phyloP scores from a whole-genome alignment of 2,113 vertebrate genomes.

The Platichthys flesus region DNA sequence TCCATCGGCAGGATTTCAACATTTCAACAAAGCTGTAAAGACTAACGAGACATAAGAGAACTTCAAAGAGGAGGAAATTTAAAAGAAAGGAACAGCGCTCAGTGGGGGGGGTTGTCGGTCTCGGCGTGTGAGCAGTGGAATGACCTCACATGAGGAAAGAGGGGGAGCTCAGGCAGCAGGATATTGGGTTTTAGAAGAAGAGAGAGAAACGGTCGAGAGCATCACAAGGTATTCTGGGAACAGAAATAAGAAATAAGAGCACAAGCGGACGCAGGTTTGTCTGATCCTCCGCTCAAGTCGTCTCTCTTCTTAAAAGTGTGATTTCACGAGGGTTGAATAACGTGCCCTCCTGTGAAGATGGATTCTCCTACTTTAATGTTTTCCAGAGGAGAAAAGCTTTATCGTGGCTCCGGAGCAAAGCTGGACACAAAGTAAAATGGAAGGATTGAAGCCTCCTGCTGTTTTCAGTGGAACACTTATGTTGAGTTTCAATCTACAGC shows the following conservation, averaged over 20 bases:
- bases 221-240: neutral
- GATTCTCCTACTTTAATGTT: too few species aligned
- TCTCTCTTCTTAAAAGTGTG: neutral
- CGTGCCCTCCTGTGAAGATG: neutral
- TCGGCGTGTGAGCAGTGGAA: too few species aligned
- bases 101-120: too few species aligned
- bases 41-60: constrained; percentile 13
- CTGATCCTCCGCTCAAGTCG: neutral
- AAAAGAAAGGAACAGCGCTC: too few species aligned
- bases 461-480: too few species aligned
- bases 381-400: neutral
- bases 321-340: neutral
- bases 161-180: too few species aligned
- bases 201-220: neutral
- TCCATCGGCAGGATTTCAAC: neutral
- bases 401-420: neutral
- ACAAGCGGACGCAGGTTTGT: neutral
- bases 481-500: too few species aligned
- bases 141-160: too few species aligned
- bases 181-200: too few species aligned
- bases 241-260: neutral
- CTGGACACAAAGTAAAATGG: too few species aligned
- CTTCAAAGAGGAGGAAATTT: constrained; percentile 1
- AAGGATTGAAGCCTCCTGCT: too few species aligned
- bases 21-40: neutral